These are phyloP conservation scores for Agrotis ipsilon DNA, from an alignment of 2,888 invertebrate genomes.

Conservation along the genomic window DNA sequence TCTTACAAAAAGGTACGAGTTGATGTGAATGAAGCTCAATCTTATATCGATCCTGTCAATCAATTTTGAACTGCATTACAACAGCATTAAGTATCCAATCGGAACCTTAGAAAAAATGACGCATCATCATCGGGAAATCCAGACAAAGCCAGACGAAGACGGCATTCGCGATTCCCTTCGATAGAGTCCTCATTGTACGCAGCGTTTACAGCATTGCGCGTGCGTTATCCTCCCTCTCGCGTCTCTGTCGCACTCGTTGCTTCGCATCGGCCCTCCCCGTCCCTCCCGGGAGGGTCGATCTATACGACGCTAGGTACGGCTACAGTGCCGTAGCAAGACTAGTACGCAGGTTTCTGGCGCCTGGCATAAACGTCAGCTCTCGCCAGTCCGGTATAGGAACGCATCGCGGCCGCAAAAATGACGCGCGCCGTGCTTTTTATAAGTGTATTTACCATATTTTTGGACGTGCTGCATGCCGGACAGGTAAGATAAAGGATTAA, in stretches of 20 bases:
- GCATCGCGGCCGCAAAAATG: conserved; percentile 91
- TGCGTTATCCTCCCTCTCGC: conserved; percentile 83
- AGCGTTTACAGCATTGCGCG: conserved; percentile 86
- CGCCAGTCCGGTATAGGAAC: conserved; percentile 78
- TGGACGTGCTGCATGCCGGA: conserved; percentile 91
- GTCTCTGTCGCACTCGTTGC: conserved; percentile 73
- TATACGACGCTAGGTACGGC: conserved; percentile 89
- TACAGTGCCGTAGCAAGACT: conserved; percentile 84
- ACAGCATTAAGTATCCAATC: conserved; percentile 61
- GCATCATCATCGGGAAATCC: conserved; percentile 89
- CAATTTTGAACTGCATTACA: conserved; percentile 60
- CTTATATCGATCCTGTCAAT: conserved; percentile 29
- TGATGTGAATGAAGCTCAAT: conserved; percentile 24
- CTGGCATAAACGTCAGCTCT: conserved; percentile 81
- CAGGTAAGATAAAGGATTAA: conserved; percentile 85
- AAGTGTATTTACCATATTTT: conserved; percentile 91
- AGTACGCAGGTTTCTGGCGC: conserved; percentile 90
- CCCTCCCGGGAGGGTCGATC: conserved; percentile 89
- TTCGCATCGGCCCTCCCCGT: conserved; percentile 72
- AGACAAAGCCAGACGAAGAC: conserved; percentile 88
- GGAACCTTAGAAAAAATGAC: conserved; percentile 78
- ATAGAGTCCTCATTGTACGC: conserved; percentile 84
- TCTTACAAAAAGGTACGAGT: conserved; percentile 28
- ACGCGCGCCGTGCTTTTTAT: conserved; percentile 92
- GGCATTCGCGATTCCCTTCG: conserved; percentile 85